Evolutionary conservation across 1,140 invertebrate genomes (phyloP).

Genomic region (Sitophilus oryzae): DNA sequence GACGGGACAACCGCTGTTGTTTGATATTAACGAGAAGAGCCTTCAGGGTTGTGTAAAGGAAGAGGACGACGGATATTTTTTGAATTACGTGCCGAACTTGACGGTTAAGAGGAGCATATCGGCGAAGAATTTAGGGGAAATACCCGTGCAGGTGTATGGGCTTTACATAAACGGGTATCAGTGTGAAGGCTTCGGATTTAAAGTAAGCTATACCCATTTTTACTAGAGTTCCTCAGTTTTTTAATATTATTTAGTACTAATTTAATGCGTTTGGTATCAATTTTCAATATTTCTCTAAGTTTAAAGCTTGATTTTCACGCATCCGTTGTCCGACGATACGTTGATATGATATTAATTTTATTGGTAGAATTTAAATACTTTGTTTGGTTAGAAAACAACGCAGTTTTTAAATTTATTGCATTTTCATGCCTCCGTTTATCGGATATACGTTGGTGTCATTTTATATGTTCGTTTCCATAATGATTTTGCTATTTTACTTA

Average conservation of each 20-base stretch:
- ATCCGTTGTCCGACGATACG: no score
- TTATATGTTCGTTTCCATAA: no score
- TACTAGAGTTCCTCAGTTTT: no score
- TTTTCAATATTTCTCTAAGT: background rate
- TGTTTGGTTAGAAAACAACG: no score
- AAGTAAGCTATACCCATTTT: conserved; percentile 26
- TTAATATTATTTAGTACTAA: conserved; percentile 1
- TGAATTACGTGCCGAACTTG: conserved; percentile 55
- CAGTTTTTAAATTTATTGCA: no score
- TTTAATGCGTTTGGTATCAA: background rate
- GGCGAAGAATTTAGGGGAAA: conserved; percentile 81
- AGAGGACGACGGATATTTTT: conserved; percentile 35
- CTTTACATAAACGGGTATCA: conserved; percentile 69
- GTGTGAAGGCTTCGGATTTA: conserved; percentile 81
- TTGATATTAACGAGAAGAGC: conserved; percentile 80
- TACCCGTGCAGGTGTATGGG: conserved; percentile 68
- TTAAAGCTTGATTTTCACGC: no score
- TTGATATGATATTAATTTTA: no score
- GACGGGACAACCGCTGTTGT: conserved; percentile 63
- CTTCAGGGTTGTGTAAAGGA: conserved; percentile 74
- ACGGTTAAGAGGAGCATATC: conserved; percentile 79
- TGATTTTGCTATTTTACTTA: no score
- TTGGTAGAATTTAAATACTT: no score
- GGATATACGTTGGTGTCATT: no score
- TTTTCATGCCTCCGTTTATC: no score